Conservation (phyloP, 1,140 invertebrate genomes). For the Solenopsis fugax region DNA sequence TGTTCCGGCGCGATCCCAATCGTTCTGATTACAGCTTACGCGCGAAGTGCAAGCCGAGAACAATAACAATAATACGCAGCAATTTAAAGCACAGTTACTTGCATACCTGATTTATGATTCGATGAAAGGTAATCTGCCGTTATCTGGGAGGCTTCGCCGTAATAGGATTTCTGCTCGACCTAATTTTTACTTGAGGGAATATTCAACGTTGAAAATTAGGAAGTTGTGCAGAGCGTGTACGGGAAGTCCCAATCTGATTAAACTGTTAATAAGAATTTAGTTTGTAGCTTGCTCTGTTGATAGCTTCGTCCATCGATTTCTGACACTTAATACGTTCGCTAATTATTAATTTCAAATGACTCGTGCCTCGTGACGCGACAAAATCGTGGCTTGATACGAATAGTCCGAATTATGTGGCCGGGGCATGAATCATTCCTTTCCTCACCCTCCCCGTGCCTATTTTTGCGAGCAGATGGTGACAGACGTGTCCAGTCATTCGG, state of each 20-base stretch:
- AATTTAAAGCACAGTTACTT: constrained; percentile 25
- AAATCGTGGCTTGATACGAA: not conserved
- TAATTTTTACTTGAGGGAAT: not conserved
- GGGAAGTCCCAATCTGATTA: not conserved
- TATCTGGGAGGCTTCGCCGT: not conserved
- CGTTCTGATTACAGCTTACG: constrained; percentile 32
- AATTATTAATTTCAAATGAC: constrained; percentile 10
- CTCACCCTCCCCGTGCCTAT: not conserved
- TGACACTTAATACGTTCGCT: not conserved
- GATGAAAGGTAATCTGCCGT: constrained; percentile 3
- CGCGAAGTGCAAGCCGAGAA: constrained; percentile 29
- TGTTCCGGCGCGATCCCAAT: constrained; percentile 33
- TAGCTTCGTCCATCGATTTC: not conserved
- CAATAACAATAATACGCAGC: constrained; percentile 37
- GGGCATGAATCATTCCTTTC: constrained; percentile 44
- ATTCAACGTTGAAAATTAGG: too few relatives aligned
- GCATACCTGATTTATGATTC: constrained; percentile 32
- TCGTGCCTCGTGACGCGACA: not conserved
- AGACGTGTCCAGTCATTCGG: constrained; percentile 23
- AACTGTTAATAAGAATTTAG: not conserved
- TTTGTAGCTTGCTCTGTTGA: too few relatives aligned
- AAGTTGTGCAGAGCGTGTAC: not conserved
- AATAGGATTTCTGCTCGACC: constrained; percentile 1
- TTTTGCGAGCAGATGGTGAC: constrained; percentile 57
- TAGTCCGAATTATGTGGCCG: not conserved